Conservation (phyloP, 2,113 vertebrate species). For the Triplophysa rosa region DNA sequence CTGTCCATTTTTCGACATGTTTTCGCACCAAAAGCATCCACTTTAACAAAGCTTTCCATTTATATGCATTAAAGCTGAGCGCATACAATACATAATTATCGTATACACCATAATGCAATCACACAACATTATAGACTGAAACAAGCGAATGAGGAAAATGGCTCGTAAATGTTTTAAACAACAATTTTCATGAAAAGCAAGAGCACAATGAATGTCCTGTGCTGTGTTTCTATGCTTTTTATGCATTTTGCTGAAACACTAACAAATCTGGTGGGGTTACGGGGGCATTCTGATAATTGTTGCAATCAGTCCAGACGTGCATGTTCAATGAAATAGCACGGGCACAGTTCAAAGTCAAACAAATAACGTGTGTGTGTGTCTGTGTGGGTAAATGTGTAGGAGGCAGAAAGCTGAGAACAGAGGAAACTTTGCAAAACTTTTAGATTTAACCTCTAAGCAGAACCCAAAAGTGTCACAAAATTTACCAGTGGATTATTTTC, state of each 20-base stretch:
- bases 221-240: neutral
- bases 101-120: neutral
- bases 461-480: conserved; percentile 39
- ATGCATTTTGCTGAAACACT: neutral
- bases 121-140: neutral
- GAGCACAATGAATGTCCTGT: neutral
- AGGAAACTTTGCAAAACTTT: conserved; percentile 39
- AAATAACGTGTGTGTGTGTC: neutral
- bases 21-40: conserved; percentile 13
- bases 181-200: conserved; percentile 9
- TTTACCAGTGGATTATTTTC: conserved; percentile 37
- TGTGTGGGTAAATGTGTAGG: neutral
- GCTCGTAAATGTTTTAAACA: conserved; percentile 13
- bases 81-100: conserved; percentile 31
- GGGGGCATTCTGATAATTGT: conserved; percentile 10
- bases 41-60: conserved; percentile 31
- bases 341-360: conserved; percentile 3
- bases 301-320: conserved; percentile 4
- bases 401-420: neutral
- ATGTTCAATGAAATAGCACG: neutral
- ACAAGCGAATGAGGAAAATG: neutral
- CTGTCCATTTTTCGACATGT: conserved; percentile 39
- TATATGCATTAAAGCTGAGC: conserved; percentile 14
- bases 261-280: neutral
- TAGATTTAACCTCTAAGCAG: conserved; percentile 24